Conservation (phyloP, 2,888 invertebrate genomes). For the Scaptomyza reducta region DNA sequence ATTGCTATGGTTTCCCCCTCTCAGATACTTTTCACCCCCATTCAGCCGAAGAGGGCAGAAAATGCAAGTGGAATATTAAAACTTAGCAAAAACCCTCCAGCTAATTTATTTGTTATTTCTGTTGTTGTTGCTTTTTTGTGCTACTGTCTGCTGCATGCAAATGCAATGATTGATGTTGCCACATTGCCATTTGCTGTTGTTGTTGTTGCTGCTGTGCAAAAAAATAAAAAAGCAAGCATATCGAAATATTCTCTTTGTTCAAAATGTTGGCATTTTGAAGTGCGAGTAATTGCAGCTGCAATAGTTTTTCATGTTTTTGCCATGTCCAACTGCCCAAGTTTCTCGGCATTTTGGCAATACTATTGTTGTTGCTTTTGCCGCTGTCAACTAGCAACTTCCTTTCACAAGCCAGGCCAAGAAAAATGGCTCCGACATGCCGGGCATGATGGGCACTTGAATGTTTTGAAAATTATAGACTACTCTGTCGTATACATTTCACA, state of each 20-base stretch:
- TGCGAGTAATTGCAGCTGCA: conserved; percentile 79
- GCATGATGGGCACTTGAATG: conserved; percentile 74
- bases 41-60: conserved; percentile 18
- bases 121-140: conserved; percentile 18
- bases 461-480: conserved; percentile 68
- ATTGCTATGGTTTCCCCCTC: conserved; percentile 42
- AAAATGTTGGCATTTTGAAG: conserved; percentile 77
- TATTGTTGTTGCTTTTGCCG: conserved; percentile 22
- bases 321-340: conserved; percentile 53
- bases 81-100: conserved; percentile 63
- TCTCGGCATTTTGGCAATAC: conserved; percentile 68
- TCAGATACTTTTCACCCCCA: conserved; percentile 36
- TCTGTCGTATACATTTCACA: conserved; percentile 62
- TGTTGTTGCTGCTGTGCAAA: conserved; percentile 13
- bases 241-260: conserved; percentile 75
- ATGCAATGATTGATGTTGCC: conserved; percentile 77
- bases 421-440: conserved; percentile 64
- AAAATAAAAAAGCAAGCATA: conserved; percentile 44
- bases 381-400: conserved; percentile 57
- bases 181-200: conserved; percentile 50
- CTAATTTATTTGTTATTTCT: conserved; percentile 67
- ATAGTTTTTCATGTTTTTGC: conserved; percentile 74
- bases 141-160: conserved; percentile 47
- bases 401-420: conserved; percentile 67
- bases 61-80: conserved; percentile 60